Conservation (phyloP, 2,797 vertebrate genomes). For the Remorina albescens region DNA sequence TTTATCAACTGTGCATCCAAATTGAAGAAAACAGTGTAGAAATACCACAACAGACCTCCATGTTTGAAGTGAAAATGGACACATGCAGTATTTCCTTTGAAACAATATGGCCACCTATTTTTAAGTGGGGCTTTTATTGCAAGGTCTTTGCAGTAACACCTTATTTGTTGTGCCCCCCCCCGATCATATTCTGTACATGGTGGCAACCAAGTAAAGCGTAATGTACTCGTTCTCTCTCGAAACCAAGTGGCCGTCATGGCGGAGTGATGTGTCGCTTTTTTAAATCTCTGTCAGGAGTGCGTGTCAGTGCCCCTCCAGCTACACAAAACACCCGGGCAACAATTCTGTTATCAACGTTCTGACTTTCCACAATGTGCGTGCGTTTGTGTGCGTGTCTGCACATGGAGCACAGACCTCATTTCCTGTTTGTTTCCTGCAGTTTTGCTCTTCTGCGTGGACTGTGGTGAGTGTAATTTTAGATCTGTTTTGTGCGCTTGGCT, state of each 20-base stretch:
- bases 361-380: conserved; percentile 20
- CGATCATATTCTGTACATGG: conserved; percentile 2
- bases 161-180: not conserved
- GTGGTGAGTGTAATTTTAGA: not conserved
- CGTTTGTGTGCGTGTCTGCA: not conserved
- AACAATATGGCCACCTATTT: conserved; percentile 37
- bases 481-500: not conserved
- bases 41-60: conserved; percentile 8
- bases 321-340: conserved; percentile 57
- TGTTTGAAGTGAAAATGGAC: conserved; percentile 21
- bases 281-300: conserved; percentile 65
- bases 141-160: conserved; percentile 10
- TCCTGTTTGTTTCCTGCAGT: conserved; percentile 15
- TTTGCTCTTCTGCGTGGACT: not conserved
- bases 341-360: conserved; percentile 55
- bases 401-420: not conserved
- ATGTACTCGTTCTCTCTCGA: conserved; percentile 15
- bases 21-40: conserved; percentile 16
- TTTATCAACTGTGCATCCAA: conserved; percentile 29
- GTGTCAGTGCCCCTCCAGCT: conserved; percentile 52
- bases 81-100: not conserved
- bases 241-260: conserved; percentile 34
- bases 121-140: conserved; percentile 20
- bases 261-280: conserved; percentile 37
- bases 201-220: conserved; percentile 2